Evolutionary conservation across 1,140 invertebrate species (phyloP).

Genomic region (Apocrypta bakeri): DNA sequence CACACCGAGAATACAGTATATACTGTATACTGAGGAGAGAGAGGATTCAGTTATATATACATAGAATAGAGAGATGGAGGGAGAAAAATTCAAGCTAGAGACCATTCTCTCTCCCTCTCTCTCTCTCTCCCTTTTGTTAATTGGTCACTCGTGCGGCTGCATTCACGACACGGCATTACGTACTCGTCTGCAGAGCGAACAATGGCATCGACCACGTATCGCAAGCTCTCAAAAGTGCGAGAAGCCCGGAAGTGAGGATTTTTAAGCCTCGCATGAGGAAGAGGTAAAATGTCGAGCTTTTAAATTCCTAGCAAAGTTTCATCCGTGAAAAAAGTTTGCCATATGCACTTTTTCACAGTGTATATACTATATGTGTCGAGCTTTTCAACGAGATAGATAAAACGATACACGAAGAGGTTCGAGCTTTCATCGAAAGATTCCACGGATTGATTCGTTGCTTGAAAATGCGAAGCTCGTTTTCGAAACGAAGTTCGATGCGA

Average conservation of each 20-base stretch:
- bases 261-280: background rate
- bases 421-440: background rate
- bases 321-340: background rate
- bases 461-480: slow-evolving; percentile 17
- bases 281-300: slow-evolving; percentile 18
- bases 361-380: background rate
- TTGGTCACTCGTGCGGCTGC: slow-evolving; percentile 36
- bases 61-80: background rate
- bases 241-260: slow-evolving; percentile 11
- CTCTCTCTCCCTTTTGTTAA: slow-evolving; percentile 23
- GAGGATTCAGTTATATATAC: background rate
- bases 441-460: slow-evolving; percentile 18
- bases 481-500: background rate
- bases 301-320: slow-evolving; percentile 11
- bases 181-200: slow-evolving; percentile 7
- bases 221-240: slow-evolving; percentile 15
- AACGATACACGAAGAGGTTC: no score
- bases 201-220: slow-evolving; percentile 13
- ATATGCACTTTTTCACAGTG: background rate
- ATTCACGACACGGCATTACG: slow-evolving; percentile 26
- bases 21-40: no score
- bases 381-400: slow-evolving; percentile 20
- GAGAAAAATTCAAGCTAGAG: slow-evolving; percentile 52
- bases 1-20: background rate
- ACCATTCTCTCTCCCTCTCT: no score